Base-by-base conservation (phyloP, 92 coral and sea anemone genomes). In the Phenganax marumi region DNA sequence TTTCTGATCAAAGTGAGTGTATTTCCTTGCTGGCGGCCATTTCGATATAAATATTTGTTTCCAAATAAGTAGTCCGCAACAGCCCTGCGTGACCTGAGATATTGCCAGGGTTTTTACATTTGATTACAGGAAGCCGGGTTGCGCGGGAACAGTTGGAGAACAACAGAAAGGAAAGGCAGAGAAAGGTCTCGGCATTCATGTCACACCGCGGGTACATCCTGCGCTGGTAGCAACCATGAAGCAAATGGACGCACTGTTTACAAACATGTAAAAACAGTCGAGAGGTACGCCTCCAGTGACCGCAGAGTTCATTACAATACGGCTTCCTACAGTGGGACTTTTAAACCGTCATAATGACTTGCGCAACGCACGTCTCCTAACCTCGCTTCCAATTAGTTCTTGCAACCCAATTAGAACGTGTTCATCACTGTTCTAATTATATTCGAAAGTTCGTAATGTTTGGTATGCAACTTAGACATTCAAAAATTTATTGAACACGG, bases 131-230 rank as follows among this genome's bases (percentile, higher is more conserved):
- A 78, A 78, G 52, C 83, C 43, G 58, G 46, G 33, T 60, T 78
- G 53, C 63, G 83, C 68, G 65, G 72, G 60, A 78, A 78, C 83
- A 78, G 83, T 78, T 1, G 83, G 83, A 78, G 21, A 14, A 78
- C 61, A 77, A 60, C 56, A 75, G 55, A 55, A 26, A 77, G 53
- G 24, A 50, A 52, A 61, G 60, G 73, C 24, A 61, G 51, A 60
- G 68, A 49, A 47, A 43, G 50, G 8, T 60, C 8, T 66, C 8
- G 50, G 25, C 56, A 48, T 61, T 43, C 46, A 48, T 52, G 10
- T 33, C 47, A 50, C 83, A 65, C 83, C 51, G 68, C 83, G 63
- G 83, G 83, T 43, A 46, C 61, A 21, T 78, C 68, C 46, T 78
- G 73, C 47, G 63, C 53, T 17, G 48, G 50, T 46, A 46, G 73